Percentiles rank a stretch among this genome's conserved stretches.
phyloP scores from a whole-genome alignment of 2,113 vertebrate species.

The Bostrychus sinensis region DNA sequence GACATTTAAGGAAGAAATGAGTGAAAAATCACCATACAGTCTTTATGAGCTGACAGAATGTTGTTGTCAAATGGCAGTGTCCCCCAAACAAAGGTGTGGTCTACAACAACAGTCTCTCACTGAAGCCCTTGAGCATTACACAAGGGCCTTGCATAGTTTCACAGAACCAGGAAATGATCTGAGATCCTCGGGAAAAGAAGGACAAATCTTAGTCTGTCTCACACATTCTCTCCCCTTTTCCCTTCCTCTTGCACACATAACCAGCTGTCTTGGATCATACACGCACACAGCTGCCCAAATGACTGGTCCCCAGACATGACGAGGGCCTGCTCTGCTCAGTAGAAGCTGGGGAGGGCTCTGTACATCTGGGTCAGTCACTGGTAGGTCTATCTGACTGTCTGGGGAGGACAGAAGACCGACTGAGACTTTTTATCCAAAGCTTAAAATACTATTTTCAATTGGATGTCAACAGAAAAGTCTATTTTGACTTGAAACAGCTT shows the following conservation, averaged over 20 bases:
- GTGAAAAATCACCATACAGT: not conserved
- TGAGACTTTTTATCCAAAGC: constrained; percentile 2
- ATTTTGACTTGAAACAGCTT: constrained; percentile 7
- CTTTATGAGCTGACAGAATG: not conserved
- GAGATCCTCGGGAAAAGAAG: constrained; percentile 49
- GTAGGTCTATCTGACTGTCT: constrained; percentile 35
- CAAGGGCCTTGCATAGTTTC: constrained; percentile 31
- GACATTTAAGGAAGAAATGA: not conserved
- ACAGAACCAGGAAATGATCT: constrained; percentile 66
- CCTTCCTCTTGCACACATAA: constrained; percentile 51
- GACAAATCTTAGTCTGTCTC: constrained; percentile 64
- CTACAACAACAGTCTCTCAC: constrained; percentile 21
- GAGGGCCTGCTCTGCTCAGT: constrained; percentile 37
- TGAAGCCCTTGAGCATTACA: constrained; percentile 29
- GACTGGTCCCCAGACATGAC: constrained; percentile 68
- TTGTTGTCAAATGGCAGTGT: constrained; percentile 14
- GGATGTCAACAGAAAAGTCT: constrained; percentile 8
- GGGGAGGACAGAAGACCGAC: constrained; percentile 13
- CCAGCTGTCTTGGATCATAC: constrained; percentile 78
- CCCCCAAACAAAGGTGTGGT: constrained; percentile 28
- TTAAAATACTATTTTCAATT: constrained; percentile 11
- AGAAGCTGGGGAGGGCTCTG: constrained; percentile 18
- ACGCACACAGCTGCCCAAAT: constrained; percentile 73
- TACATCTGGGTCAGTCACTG: constrained; percentile 76
- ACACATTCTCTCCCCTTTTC: constrained; percentile 51